phyloP scores from a whole-genome alignment of 2,797 vertebrate species.

The Trichosurus vulpecula region DNA sequence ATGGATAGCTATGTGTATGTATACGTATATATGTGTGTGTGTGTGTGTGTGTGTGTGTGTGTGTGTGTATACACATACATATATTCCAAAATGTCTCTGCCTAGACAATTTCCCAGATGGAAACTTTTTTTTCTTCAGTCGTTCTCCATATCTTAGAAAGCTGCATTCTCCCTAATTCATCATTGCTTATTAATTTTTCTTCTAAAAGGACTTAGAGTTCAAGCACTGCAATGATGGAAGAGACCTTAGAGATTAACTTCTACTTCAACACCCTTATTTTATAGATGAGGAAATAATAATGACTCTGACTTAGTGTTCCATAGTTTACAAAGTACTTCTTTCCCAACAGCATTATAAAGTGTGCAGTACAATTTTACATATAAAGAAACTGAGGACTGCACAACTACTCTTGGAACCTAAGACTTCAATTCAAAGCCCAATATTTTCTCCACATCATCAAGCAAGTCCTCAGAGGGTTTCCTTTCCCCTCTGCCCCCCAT shows the following conservation, averaged over 20 bases:
- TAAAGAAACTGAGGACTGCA: not conserved
- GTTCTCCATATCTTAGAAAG: slow-evolving; percentile 58
- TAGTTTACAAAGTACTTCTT: not conserved
- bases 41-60: not conserved
- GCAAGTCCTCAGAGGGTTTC: not conserved
- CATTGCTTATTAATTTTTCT: slow-evolving; percentile 45
- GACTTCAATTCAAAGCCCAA: not conserved
- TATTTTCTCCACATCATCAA: not conserved
- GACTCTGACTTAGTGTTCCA: not conserved
- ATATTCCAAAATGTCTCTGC: slow-evolving; percentile 46
- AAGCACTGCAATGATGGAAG: not conserved
- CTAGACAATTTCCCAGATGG: slow-evolving; percentile 43
- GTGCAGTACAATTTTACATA: not conserved
- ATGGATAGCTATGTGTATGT: not conserved
- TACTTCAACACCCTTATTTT: slow-evolving; percentile 38
- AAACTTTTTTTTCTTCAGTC: slow-evolving; percentile 40
- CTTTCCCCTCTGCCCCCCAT: not conserved
- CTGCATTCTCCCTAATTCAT: slow-evolving; percentile 30
- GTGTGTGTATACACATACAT: not conserved
- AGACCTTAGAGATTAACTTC: slow-evolving; percentile 35
- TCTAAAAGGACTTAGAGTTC: slow-evolving; percentile 43
- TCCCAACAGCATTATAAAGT: not conserved
- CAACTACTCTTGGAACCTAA: not conserved
- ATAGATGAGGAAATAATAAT: not conserved
- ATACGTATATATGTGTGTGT: not conserved